Base-by-base conservation (phyloP, 1,140 invertebrate genomes). In the Pentalonia nigronervosa region DNA sequence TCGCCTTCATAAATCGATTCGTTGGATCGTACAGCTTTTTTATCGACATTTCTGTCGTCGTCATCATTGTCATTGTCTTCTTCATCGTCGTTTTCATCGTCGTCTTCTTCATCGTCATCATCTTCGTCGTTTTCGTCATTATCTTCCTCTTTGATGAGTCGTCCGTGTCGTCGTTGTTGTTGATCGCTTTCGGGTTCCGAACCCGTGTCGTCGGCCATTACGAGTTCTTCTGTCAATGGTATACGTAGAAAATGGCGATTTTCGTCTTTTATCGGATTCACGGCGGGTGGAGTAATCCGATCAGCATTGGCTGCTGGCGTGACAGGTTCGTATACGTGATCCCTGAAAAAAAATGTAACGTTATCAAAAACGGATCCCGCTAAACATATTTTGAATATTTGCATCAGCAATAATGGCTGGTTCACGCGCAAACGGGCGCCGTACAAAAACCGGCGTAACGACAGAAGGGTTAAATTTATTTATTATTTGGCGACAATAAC, bases 281-380 rank as follows among this genome's bases (percentile, higher is more conserved):
- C 81, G 94, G 76, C 93, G 53, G 94, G 94, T 41, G 93, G 93
- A 45, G 94, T 94, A 21, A 76, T 93, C 50, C 36, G 93, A 25
- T 93, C 93, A 90, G 94, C 23, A 90, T 76, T 81, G 87, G 94
- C 86, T 94, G 94, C 56, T 76, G 94, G 95, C 91, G 94, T 95
- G 94, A 98, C 97, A 94, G 97, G 97, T 96, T 98, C 97, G 96
- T 98, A 98, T 95, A 98, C 97, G 96, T 98, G 97, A 96, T 98
- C 97, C 96, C 97, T 98, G 96, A 25, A 53, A 93, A 30, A 45
- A 41, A 45, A 47, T 50, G 20, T 92, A 53, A 84, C 3, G 50
- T 34, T 92, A 67, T 90, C 4, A 76, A 76, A 34, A n/a, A 76
- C n/a, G 14, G 11, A 76, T 76, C 30, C 30, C 11, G 14, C 4